A percentile compares a stretch with the other conserved stretches of the same genome.
Evolutionary conservation across 2,888 invertebrate genomes (phyloP).

Genomic region (Arenicola marina): DNA sequence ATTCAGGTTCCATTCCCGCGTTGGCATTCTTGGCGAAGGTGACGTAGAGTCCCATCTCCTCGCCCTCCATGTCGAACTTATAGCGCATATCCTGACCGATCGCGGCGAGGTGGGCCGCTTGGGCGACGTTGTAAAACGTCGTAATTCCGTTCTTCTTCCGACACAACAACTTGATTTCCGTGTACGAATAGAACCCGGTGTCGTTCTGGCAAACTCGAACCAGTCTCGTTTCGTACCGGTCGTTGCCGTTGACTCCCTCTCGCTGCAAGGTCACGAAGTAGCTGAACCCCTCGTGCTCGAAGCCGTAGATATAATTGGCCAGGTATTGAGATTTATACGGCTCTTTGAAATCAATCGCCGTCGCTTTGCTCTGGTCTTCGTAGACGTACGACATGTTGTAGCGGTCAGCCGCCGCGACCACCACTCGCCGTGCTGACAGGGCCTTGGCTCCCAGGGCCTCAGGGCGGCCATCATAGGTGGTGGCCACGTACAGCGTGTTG

Average conservation of each 20-base stretch:
- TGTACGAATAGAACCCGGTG: constrained; percentile 49
- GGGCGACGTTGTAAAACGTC: constrained; percentile 28
- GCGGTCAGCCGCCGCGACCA: background rate
- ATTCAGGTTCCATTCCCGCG: background rate
- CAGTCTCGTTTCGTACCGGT: constrained; percentile 40
- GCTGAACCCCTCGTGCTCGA: constrained; percentile 41
- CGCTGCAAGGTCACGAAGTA: constrained; percentile 53
- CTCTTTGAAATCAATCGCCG: constrained; percentile 16
- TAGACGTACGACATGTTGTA: constrained; percentile 15
- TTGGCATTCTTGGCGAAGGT: constrained; percentile 22
- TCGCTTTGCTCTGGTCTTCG: constrained; percentile 5
- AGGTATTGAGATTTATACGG: constrained; percentile 16
- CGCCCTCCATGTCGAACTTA: constrained; percentile 6
- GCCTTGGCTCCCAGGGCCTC: constrained; percentile 24
- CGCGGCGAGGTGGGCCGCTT: constrained; percentile 22
- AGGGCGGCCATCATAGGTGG: constrained; percentile 33
- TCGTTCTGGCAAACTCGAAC: constrained; percentile 54
- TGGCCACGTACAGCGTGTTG: constrained; percentile 34
- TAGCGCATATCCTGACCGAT: constrained; percentile 19
- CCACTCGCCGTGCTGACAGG: constrained; percentile 24
- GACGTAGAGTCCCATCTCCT: constrained; percentile 20
- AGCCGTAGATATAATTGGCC: constrained; percentile 49
- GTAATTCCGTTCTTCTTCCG: constrained; percentile 10
- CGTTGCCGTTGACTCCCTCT: constrained; percentile 25
- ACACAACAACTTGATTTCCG: constrained; percentile 52